Evolutionary conservation across 2,888 invertebrate genomes (phyloP), one percentile per base, ranked within the genome.

Genomic region (Pristionchus mayeri): DNA sequence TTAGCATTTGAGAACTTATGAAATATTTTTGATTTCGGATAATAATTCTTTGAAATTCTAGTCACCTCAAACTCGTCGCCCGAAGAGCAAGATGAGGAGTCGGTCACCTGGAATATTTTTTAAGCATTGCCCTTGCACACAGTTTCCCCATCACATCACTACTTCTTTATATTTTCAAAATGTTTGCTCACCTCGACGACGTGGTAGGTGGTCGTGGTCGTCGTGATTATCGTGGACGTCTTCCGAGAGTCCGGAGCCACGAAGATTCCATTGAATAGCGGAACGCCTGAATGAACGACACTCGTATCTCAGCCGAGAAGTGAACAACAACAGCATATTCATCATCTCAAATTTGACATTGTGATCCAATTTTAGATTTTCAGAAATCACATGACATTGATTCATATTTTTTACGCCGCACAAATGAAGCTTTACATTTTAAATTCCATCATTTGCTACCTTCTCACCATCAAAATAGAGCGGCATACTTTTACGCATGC

Each of bases 151-250:
- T 2, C 9, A 57, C 7, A 24, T 57, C 27, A 6, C n/a, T 27
- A 7, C n/a, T 24, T 24, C 2, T 27, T 57, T 27, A n/a, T 2
- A 27, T 37, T n/a, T 30, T 54, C 81, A 6, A 27, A 6, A 44
- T 27, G 11, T 13, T 30, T 30, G 44, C 50, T 71, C 50, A 88
- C 87, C 86, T 89, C 89, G 24, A 89, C 44, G 34, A 89, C 88
- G 44, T 88, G 87, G 57, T 91, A 92, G 0, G 91, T 91, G 1
- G 92, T 92, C 24, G 91, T 92, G 0, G 92, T 92, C 18, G 92
- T 92, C n/a, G 92, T 92, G 48, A 92, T 92, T n/a, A 92, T 88
- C 6, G 92, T 92, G 4, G 92, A 92, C 13, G 92, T 92, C 80
- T 91, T 90, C 63, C 89, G 86, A 34, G 89, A 86, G 75, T 92